Evolutionary conservation across 2,113 vertebrate species (phyloP), one percentile per base, ranked within the genome.

Genomic region (Hystrix brachyura): DNA sequence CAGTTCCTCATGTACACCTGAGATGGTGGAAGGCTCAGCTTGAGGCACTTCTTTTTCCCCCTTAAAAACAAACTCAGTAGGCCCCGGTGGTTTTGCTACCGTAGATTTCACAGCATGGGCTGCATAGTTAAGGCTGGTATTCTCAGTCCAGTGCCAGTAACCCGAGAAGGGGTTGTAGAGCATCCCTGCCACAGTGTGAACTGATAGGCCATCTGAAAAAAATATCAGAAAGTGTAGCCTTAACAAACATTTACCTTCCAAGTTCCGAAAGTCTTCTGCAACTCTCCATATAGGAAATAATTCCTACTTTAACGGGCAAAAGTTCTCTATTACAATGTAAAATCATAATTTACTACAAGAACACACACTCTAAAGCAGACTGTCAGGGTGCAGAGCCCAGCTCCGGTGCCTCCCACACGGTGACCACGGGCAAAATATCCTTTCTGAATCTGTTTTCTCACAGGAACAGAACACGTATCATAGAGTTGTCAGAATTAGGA

Each of bases 111-210:
- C 94, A 0, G 99, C 99, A 0, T 99, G 99, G 76, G 99, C 89
- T 0, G 99, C 99, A 17, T 99, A 99, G 98, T 99, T 99, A 87
- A 99, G 94, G 84, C 98, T 98, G 0, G 98, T 99, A 97, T 97
- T 99, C 97, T 98, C 92, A 53, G 82, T 98, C 99, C 99, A 99
- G 94, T 98, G 98, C 99, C 99, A 99, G 3, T 97, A 97, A 82
- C 99, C 98, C 0, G 89, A 99, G 21, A 99, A 65, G 0, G 99
- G 99, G 94, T 99, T 99, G 92, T 99, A 99, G 91, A 99, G 34
- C 99, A 99, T 99, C 84, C 99, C 99, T 17, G 96, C 98, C 97
- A 99, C 98, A 0, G 98, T 98, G 97, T 99, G 98, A 88, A 99
- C 99, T 1, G 95, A 99, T 94, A 99, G 99, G 87, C 99, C 99